Conservation (phyloP, 2,888 invertebrate species). For the Tipula vernalis region DNA sequence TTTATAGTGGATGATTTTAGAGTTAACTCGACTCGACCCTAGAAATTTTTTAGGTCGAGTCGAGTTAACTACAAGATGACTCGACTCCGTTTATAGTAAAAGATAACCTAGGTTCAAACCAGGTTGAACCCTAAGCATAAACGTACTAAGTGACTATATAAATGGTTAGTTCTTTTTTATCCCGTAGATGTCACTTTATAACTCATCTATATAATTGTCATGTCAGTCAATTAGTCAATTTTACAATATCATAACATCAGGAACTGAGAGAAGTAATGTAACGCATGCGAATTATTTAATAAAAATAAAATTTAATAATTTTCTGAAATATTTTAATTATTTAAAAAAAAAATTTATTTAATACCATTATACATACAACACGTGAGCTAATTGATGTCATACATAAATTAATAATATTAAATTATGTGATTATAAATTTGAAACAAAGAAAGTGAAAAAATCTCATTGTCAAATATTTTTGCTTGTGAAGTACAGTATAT, state of each 20-base stretch:
- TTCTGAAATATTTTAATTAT: neutral
- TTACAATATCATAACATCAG: neutral
- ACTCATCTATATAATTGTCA: neutral
- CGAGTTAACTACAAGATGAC: too few relatives aligned
- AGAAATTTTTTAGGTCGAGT: too few relatives aligned
- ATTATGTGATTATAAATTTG: neutral
- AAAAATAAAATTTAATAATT: neutral
- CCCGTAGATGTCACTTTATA: neutral
- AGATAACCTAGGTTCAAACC: too few relatives aligned
- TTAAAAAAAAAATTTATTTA: neutral
- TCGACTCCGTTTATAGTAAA: too few relatives aligned
- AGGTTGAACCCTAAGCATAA: too few relatives aligned
- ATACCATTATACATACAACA: neutral
- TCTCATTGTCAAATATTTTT: neutral
- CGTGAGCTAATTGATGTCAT: neutral
- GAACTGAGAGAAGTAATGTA: neutral
- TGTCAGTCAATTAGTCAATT: too few relatives aligned
- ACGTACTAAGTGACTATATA: neutral
- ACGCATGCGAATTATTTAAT: neutral
- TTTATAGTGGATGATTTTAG: too few relatives aligned
- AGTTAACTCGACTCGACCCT: too few relatives aligned
- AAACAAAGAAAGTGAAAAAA: neutral
- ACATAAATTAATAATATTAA: neutral
- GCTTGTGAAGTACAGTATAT: neutral
- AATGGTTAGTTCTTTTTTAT: neutral